These are phyloP conservation scores for Cossypha heuglini DNA, from an alignment of 2,797 vertebrate genomes.

Conservation along the genomic window DNA sequence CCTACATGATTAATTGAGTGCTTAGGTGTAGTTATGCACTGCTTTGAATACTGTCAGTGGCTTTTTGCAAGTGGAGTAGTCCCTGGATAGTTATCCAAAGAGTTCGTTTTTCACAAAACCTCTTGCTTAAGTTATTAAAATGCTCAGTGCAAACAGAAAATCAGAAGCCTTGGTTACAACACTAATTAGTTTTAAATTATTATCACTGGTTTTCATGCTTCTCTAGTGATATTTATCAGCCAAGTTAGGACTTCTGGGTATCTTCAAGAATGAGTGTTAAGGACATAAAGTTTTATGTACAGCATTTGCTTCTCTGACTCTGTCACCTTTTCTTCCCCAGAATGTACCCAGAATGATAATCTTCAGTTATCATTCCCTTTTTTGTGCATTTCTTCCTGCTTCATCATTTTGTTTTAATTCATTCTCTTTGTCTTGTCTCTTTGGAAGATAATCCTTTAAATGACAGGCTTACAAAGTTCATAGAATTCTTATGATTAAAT, in stretches of 20 bases:
- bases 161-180: neutral
- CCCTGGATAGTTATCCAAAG: neutral
- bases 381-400: neutral
- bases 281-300: neutral
- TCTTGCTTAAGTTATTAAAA: neutral
- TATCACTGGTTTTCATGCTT: neutral
- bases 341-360: neutral
- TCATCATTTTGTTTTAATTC: neutral
- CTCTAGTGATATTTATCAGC: neutral
- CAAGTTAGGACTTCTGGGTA: neutral
- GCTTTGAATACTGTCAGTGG: neutral
- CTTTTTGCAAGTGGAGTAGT: neutral
- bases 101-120: neutral
- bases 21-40: neutral
- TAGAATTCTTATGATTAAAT: neutral
- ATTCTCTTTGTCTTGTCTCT: neutral
- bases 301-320: neutral
- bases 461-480: neutral
- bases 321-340: neutral
- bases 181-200: neutral
- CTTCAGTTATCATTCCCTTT: neutral
- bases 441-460: neutral
- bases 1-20: neutral
- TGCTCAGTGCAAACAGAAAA: neutral
- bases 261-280: neutral